Base-by-base conservation (phyloP, 2,797 vertebrate species). In the Zalophus californianus region DNA sequence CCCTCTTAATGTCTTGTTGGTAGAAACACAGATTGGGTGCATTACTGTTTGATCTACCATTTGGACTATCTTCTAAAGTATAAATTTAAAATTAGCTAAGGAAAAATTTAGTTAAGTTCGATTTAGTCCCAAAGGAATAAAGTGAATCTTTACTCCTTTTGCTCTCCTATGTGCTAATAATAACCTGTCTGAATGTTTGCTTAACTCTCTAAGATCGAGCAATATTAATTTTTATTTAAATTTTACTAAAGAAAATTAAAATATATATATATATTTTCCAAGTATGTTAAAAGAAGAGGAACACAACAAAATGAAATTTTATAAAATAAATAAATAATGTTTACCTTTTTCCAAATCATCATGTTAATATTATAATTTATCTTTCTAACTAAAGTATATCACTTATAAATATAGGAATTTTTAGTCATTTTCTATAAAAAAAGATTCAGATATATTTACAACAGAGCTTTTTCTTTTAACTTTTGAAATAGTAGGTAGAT, bases 211-310 rank as follows among this genome's bases (percentile, higher is more conserved):
- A 73, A 60, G 11, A 50, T 62, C 41, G 87, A 68, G 21, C 3
- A 64, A 86, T 70, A 94, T 66, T 35, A 91, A 62, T 44, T 94
- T n/a, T 75, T 66, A 85, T 77, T 83, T 72, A 80, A 62, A 77
- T 54, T 82, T 64, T 64, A 73, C 92, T 73, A 77, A 14, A 56
- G 15, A 48, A 77, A 54, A 79, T 50, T 64, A 14, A 20, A 7
- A 38, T 13, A 21, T 52, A 35, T 32, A 3, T 73, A 54, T 38
- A 29, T 77, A 10, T 77, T 41, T 29, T n/a, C 29, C 7, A 84
- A 77, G 32, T 3, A 48, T 62, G 25, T 64, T 66, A 41, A 83
- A 62, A 58, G 6, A 44, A 62, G 0, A 50, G n/a, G 16, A 70
- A 70, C 3, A 91, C 1, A 56, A 48, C 12, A 89, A 64, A 54